These are phyloP conservation scores for Aurelia aurita complex sp. Pacific DNA, from an alignment of 30 jellyfish, hydroid and myxozoan species.

Conservation along the genomic window DNA sequence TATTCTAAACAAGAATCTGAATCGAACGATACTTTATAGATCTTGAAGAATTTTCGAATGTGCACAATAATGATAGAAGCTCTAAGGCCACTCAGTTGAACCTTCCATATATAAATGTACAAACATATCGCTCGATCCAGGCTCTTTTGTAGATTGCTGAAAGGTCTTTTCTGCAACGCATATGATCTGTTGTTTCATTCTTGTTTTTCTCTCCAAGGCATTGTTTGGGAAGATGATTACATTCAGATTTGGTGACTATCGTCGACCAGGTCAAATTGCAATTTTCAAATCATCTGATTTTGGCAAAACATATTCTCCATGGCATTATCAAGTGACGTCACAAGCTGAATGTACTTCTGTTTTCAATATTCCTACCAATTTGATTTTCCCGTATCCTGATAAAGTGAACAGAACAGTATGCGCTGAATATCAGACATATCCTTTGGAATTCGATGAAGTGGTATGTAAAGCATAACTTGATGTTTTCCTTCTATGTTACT, in stretches of 20 bases:
- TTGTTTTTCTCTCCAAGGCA: constrained; percentile 39
- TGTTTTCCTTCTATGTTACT: too few relatives aligned
- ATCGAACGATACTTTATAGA: too few relatives aligned
- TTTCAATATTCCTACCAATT: constrained; percentile 80
- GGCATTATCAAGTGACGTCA: constrained; percentile 81
- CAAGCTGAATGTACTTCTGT: constrained; percentile 70
- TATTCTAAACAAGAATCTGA: too few relatives aligned
- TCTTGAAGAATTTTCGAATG: too few relatives aligned
- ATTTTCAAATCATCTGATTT: constrained; percentile 66
- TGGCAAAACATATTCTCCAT: constrained; percentile 79
- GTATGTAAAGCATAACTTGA: constrained; percentile 25
- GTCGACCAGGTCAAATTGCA: constrained; percentile 95
- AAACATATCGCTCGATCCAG: too few relatives aligned
- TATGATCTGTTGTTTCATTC: too few relatives aligned
- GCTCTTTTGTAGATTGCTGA: too few relatives aligned
- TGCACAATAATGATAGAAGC: too few relatives aligned
- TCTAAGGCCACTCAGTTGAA: too few relatives aligned
- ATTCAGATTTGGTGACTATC: constrained; percentile 83
- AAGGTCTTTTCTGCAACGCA: too few relatives aligned
- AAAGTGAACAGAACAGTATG: constrained; percentile 81
- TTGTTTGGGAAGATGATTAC: constrained; percentile 44
- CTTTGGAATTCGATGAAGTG: constrained; percentile 88
- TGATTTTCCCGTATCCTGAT: constrained; percentile 79
- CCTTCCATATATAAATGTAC: too few relatives aligned
- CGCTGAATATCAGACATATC: constrained; percentile 68